phyloP scores from a whole-genome alignment of 2,113 vertebrate species.

The Hoplias malabaricus region DNA sequence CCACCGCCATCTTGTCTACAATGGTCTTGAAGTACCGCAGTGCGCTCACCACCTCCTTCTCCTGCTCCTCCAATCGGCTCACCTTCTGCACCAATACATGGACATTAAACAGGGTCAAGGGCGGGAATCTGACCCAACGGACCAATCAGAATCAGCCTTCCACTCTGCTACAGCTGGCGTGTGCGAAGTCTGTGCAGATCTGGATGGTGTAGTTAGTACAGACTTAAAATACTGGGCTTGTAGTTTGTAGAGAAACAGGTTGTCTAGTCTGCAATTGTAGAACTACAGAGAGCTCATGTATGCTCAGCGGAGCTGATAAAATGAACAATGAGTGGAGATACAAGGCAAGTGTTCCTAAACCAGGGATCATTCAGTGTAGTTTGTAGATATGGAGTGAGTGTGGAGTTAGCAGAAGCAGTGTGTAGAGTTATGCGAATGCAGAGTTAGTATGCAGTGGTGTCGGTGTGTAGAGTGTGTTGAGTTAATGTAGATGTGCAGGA shows the following conservation, averaged over 20 bases:
- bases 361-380: no score
- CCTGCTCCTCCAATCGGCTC: slow-evolving; percentile 90
- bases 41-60: slow-evolving; percentile 96
- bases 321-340: no score
- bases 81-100: slow-evolving; percentile 76
- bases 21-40: slow-evolving; percentile 98
- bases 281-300: no score
- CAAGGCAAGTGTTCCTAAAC: no score
- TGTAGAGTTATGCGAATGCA: neutral
- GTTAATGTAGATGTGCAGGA: neutral
- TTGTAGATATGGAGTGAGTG: neutral
- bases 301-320: no score
- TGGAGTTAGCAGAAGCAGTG: neutral
- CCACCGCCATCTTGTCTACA: slow-evolving; percentile 97
- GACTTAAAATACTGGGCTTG: no score
- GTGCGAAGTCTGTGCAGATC: neutral
- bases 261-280: neutral
- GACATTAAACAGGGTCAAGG: neutral
- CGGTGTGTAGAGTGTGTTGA: neutral
- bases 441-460: neutral
- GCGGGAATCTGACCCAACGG: neutral
- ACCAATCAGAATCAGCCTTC: no score
- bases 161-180: neutral
- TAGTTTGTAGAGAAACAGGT: no score
- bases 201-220: neutral